Evolutionary conservation across 2,797 vertebrate genomes (phyloP), one percentile per base, ranked within the genome.

Genomic region (Clarias platycephalus): DNA sequence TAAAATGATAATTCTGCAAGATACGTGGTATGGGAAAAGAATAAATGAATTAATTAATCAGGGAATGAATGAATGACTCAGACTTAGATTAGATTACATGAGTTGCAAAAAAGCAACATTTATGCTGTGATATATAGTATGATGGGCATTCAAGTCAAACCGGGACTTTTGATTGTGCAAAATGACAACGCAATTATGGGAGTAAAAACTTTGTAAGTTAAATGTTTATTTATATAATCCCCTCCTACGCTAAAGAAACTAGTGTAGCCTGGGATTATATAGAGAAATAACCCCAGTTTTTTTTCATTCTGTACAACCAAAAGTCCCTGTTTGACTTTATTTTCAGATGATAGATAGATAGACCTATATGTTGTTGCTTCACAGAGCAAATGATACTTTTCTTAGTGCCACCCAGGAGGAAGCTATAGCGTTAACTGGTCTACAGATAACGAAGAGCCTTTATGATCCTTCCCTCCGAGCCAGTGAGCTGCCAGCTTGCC

Each of bases 401-500:
- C 53, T 76, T 13, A 76, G 74, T 76, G 53, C 28, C 53, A 22
- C 53, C 49, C 26, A 57, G 53, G 26, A 57, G 5, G 28, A 34
- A 77, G 74, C 18, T 1, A 28, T 26, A 75, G 20, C 20, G 2
- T 37, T 77, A 31, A 60, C 22, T 60, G 55, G 2, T 40, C 44
- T 26, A 74, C 53, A 53, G 71, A 53, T 44, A 74, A 34, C 18
- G 58, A 34, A 76, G 18, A 5, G 4, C 28, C 49, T 31, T 75
- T 72, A 72, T 72, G 70, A 75, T 57, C 26, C 31, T 37, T 55
- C 28, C 1, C 4, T 53, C 49, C 49, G 13, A 53, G 55, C 34
- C 18, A 58, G 9, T 60, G 55, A 37, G 75, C 57, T 77, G 75
- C 28, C 75, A 77, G 75, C 75, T 77, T 57, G 55, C 57, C 31